Percentiles rank a stretch among this genome's conserved stretches.
Conservation (phyloP, 2,797 vertebrate species). For the Rhincodon typus region DNA sequence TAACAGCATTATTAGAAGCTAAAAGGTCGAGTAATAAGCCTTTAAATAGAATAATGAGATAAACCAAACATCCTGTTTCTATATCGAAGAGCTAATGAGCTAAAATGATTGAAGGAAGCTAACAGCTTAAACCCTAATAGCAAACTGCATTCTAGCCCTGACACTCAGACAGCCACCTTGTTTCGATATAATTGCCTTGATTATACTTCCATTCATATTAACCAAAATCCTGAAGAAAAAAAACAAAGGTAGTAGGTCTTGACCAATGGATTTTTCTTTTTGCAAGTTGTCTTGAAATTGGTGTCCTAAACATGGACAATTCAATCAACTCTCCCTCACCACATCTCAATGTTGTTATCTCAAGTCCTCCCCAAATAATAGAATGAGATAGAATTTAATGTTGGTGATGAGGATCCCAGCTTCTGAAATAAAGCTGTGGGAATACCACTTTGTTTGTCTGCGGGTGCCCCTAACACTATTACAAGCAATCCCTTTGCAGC, state of each 20-base stretch:
- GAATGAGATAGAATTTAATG: not conserved
- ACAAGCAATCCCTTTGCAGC: no score
- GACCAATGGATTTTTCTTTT: not conserved
- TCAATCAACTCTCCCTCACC: not conserved
- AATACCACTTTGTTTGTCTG: no score
- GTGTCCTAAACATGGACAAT: not conserved
- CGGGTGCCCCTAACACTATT: no score
- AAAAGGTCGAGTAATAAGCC: not conserved
- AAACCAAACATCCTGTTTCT: not conserved
- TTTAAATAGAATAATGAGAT: not conserved
- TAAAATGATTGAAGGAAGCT: not conserved
- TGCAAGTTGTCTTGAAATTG: no score
- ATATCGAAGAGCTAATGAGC: not conserved
- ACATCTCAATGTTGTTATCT: not conserved
- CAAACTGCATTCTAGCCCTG: not conserved
- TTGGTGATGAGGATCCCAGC: no score
- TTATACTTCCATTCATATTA: not conserved
- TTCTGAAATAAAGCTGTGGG: no score
- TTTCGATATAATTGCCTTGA: not conserved
- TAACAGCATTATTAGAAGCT: not conserved
- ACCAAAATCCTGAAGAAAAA: not conserved
- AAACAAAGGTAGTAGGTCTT: not conserved
- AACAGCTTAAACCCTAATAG: not conserved
- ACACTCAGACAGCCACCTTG: not conserved
- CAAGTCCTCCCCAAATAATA: not conserved